Conservation (phyloP, 2,888 invertebrate species). For the Drosophila kambysellisi region DNA sequence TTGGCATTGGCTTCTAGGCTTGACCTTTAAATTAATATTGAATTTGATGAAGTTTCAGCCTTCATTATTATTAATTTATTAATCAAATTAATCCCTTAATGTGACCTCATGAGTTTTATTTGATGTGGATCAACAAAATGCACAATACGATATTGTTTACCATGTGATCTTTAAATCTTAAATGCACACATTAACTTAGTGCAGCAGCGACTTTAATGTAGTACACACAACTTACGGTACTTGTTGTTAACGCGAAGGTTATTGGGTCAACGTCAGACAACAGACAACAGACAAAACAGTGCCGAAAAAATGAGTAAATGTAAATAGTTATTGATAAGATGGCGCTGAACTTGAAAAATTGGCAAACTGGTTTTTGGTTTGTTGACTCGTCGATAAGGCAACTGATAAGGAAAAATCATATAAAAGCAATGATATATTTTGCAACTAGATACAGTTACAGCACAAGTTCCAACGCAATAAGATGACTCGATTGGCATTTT, state of each 20-base stretch:
- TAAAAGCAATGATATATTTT: slow-evolving; percentile 36
- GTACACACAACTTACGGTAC: not conserved
- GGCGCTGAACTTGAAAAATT: slow-evolving; percentile 57
- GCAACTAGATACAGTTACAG: slow-evolving; percentile 16
- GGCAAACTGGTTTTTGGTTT: slow-evolving; percentile 44
- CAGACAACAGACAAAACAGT: slow-evolving; percentile 42
- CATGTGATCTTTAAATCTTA: not conserved
- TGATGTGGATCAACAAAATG: not conserved
- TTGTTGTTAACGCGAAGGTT: slow-evolving; percentile 45
- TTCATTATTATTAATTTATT: too few species aligned
- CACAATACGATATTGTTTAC: not conserved
- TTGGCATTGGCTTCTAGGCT: not conserved
- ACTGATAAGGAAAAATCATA: slow-evolving; percentile 41
- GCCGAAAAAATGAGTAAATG: slow-evolving; percentile 35
- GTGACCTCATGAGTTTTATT: not conserved
- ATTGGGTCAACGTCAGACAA: slow-evolving; percentile 69
- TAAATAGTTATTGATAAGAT: slow-evolving; percentile 63
- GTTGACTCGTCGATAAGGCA: slow-evolving; percentile 52
- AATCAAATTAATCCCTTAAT: not conserved
- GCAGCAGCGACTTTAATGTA: not conserved
- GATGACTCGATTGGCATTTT: slow-evolving; percentile 22
- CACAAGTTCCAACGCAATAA: not conserved
- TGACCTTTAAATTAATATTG: not conserved
- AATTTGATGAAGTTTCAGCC: too few species aligned
- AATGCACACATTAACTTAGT: not conserved